Base-by-base conservation (phyloP, 2,888 invertebrate species). In the Platerodrilus igneus region DNA sequence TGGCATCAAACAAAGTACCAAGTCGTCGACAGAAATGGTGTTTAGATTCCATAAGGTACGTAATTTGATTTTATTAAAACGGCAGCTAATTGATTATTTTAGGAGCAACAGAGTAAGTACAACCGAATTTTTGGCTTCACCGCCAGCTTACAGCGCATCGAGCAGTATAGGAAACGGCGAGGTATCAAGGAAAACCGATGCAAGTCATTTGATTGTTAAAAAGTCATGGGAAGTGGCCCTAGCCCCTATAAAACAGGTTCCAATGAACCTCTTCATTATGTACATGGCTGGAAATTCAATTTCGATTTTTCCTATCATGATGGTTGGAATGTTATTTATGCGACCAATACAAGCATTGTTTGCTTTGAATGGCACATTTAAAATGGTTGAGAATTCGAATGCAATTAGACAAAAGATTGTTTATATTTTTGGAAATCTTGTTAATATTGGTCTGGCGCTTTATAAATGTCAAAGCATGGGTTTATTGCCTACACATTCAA, bases 201-300 rank as follows among this genome's bases (percentile, higher is more conserved):
- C 86, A 0, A 86, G 85, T 66, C 81, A 86, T 57, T 73, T 93
- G 35, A 83, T 94, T 50, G 88, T 90, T 5, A 95, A 94, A 65
- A 91, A 94, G 64, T 86, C 95, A 32, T 97, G 96, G 96, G 96
- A 97, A 63, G 77, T 96, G 33, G 96, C 96, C 0, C 68, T 96
- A 10, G 94, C 89, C 0, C 96, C 97, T 2, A 67, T 97, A 18
- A 96, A 96, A 67, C 95, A 91, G 73, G 90, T 90, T 51, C 96
- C 96, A 1, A 99, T 99, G 99, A 99, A 99, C 69, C 74, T 99
- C 46, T 94, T 99, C 66, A 93, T 99, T 43, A 96, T 99, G 94
- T 99, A 97, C 70, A 99, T 99, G 99, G 94, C 97, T 35, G 97
- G 97, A 10, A 96, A 93, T 67, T 94, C 96, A 0, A 96, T 99